Conservation (phyloP, 1,140 invertebrate genomes). For the Vanessa tameamea region DNA sequence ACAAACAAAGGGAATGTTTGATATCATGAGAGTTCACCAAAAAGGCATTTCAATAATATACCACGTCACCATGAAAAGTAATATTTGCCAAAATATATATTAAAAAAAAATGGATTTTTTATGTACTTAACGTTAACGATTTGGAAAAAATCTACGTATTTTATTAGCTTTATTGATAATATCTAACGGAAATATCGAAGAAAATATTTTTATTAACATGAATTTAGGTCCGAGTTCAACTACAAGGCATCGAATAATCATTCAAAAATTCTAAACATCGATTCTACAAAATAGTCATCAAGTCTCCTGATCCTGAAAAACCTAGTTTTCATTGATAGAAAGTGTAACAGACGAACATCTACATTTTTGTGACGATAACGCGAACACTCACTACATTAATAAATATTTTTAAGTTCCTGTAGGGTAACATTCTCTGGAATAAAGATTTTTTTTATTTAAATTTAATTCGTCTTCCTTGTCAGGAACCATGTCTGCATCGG, state of each 20-base stretch:
- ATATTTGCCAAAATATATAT: not conserved
- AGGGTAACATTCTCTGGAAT: not conserved
- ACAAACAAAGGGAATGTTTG: not conserved
- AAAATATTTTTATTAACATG: not conserved
- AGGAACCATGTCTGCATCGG: conserved; percentile 98
- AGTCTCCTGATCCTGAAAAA: not conserved
- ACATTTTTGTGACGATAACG: not conserved
- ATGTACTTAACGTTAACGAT: not conserved
- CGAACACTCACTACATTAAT: not conserved
- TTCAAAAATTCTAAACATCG: not conserved
- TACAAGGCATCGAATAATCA: not conserved
- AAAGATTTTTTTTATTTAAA: not conserved
- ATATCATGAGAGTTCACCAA: not conserved
- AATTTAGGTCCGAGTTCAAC: not conserved
- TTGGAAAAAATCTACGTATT: not conserved
- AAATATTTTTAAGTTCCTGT: not conserved
- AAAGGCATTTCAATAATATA: not conserved
- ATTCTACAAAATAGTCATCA: not conserved
- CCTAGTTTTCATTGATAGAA: not conserved
- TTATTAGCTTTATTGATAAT: too few relatives aligned
- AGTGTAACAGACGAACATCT: conserved; percentile 6
- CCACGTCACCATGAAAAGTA: not conserved
- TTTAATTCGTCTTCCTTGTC: conserved; percentile 78
- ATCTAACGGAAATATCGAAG: too few relatives aligned
- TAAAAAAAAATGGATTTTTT: too few relatives aligned